These are phyloP conservation scores for Neomorphus geoffroyi DNA, from an alignment of 2,797 vertebrate species.

Conservation along the genomic window DNA sequence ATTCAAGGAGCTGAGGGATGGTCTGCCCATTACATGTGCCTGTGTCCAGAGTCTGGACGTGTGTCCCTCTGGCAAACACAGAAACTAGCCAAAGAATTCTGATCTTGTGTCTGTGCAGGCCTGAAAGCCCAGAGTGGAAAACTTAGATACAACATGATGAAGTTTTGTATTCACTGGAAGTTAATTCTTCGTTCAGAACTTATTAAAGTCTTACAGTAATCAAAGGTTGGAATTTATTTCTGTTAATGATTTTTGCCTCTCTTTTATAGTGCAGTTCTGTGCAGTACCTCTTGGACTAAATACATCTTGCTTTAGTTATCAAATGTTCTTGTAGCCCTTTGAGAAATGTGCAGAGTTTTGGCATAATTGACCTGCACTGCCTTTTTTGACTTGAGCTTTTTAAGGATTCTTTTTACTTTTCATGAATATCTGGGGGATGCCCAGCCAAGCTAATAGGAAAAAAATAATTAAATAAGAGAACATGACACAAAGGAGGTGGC, in stretches of 20 bases:
- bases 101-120: not conserved
- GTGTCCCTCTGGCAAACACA: not conserved
- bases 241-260: not conserved
- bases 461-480: not conserved
- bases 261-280: not conserved
- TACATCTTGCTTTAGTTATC: not conserved
- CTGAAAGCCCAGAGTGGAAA: not conserved
- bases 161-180: not conserved
- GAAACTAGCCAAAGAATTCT: not conserved
- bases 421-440: not conserved
- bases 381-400: constrained; percentile 1
- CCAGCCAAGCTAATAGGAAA: not conserved
- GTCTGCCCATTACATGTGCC: rapidly evolving
- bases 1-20: not conserved
- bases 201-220: not conserved
- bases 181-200: not conserved
- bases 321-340: not conserved
- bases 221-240: not conserved
- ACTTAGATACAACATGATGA: not conserved
- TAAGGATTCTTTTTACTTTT: not conserved
- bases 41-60: not conserved
- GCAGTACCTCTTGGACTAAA: not conserved
- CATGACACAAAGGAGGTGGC: not conserved
- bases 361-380: not conserved
- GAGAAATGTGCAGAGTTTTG: not conserved